Evolutionary conservation across 2,797 vertebrate species (phyloP).

Genomic region (Falco rusticolus): DNA sequence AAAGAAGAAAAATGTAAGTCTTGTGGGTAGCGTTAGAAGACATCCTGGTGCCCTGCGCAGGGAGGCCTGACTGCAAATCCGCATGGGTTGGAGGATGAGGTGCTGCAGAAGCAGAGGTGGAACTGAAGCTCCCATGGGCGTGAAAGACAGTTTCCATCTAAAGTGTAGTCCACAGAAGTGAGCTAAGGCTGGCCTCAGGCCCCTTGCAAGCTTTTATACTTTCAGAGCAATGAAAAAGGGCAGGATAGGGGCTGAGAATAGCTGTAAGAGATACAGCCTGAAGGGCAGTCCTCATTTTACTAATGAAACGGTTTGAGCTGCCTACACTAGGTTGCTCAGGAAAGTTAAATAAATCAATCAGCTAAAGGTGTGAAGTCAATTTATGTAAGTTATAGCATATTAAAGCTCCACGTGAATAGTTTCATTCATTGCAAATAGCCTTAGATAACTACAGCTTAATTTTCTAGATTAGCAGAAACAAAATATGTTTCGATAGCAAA

Average conservation of each 20-base stretch:
- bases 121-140: not conserved
- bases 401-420: constrained; percentile 33
- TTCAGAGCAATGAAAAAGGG: not conserved
- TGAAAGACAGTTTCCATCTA: not conserved
- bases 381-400: constrained; percentile 48
- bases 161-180: not conserved
- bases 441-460: constrained; percentile 34
- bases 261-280: not conserved
- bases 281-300: constrained; percentile 11
- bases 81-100: accelerated
- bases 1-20: not conserved
- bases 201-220: not conserved
- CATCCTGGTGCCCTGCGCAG: accelerated
- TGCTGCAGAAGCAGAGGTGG: not conserved
- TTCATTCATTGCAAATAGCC: constrained; percentile 52
- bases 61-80: not conserved
- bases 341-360: constrained; percentile 63
- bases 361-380: constrained; percentile 61
- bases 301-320: constrained; percentile 29
- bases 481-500: constrained; percentile 58
- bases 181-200: not conserved
- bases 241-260: not conserved
- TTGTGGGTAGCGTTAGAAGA: not conserved
- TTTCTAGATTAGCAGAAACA: constrained; percentile 62
- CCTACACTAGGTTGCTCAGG: not conserved